Conservation (phyloP, 2,113 vertebrate species). For the Rostratula benghalensis region DNA sequence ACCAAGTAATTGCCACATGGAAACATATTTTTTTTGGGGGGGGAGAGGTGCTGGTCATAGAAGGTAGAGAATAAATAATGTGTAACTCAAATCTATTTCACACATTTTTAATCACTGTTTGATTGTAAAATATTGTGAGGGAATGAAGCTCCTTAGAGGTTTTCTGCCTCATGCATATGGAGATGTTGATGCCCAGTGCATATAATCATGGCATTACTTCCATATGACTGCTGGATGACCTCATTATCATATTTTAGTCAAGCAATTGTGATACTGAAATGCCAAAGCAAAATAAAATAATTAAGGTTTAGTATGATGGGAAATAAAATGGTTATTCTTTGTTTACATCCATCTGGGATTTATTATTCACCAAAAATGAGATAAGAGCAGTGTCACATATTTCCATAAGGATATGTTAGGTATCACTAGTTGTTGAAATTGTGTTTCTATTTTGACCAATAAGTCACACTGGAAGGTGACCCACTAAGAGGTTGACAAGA, state of each 20-base stretch:
- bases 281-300: background rate
- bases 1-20: background rate
- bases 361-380: background rate
- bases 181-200: background rate
- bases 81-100: background rate
- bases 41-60: fast-evolving
- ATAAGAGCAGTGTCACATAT: background rate
- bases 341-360: background rate
- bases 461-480: background rate
- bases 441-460: background rate
- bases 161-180: background rate
- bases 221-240: background rate
- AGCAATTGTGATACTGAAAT: background rate
- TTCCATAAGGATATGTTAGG: background rate
- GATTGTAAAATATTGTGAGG: background rate
- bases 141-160: background rate
- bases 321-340: background rate
- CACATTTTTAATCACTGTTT: background rate
- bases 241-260: background rate
- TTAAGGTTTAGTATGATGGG: background rate
- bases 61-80: background rate
- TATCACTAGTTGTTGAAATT: background rate
- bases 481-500: background rate
- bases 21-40: background rate
- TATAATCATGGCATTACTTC: background rate